Conservation (phyloP, 2,888 invertebrate species). For the Conus canariensis region DNA sequence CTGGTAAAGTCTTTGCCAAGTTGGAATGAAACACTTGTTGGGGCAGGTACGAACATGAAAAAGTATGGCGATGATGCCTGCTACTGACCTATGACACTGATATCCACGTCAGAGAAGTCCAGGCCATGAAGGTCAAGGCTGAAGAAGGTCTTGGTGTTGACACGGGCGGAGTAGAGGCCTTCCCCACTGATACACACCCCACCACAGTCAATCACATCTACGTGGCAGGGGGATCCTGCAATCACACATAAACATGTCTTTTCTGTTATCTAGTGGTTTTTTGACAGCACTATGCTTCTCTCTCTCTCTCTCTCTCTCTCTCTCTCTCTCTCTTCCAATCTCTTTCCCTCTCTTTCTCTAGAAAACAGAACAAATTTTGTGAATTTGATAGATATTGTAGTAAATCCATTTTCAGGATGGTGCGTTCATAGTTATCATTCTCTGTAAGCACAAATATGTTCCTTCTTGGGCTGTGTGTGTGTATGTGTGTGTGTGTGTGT, state of each 20-base stretch:
- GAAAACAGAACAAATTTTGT: too few relatives aligned
- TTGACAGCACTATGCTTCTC: not conserved
- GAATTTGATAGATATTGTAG: too few relatives aligned
- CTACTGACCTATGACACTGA: constrained; percentile 80
- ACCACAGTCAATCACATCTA: constrained; percentile 66
- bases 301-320: not conserved
- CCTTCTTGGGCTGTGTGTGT: too few relatives aligned
- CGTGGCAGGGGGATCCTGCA: constrained; percentile 63
- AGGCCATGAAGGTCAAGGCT: constrained; percentile 79
- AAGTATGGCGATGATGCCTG: too few relatives aligned
- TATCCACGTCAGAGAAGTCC: constrained; percentile 80
- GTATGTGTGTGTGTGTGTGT: too few relatives aligned
- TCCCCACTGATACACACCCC: constrained; percentile 74
- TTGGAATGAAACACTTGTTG: too few relatives aligned
- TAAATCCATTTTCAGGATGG: too few relatives aligned
- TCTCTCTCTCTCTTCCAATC: too few relatives aligned
- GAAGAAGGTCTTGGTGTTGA: constrained; percentile 79
- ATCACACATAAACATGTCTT: not conserved
- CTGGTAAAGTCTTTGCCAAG: too few relatives aligned
- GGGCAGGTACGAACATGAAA: not conserved
- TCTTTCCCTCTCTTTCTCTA: too few relatives aligned
- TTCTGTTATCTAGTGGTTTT: not conserved
- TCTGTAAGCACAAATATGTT: too few relatives aligned
- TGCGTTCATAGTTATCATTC: too few relatives aligned
- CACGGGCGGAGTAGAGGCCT: constrained; percentile 79